phyloP scores from a whole-genome alignment of 2,797 vertebrate species.

The Galagoides demidoff region DNA sequence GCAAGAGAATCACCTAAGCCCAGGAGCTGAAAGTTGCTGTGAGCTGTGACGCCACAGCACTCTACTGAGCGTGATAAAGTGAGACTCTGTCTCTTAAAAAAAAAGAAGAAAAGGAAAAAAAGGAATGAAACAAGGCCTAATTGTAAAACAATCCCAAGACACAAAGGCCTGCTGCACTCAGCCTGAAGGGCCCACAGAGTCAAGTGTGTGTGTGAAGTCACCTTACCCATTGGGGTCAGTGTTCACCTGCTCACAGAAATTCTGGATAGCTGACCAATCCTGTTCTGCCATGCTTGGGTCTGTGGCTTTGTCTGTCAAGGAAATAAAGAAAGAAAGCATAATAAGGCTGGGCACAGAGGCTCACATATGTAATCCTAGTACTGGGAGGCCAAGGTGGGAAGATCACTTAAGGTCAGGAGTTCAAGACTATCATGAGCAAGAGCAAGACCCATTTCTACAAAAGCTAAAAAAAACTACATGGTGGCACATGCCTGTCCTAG shows the following conservation, averaged over 20 bases:
- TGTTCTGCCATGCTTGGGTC: conserved; percentile 89
- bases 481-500: too few species aligned
- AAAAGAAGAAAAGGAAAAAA: too few species aligned
- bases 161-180: background rate
- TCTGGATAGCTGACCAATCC: conserved; percentile 93
- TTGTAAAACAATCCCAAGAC: background rate
- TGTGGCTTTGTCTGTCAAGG: conserved; percentile 91
- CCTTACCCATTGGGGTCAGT: conserved; percentile 89
- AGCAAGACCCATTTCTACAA: background rate
- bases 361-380: background rate
- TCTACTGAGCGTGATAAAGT: background rate
- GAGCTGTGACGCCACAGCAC: background rate
- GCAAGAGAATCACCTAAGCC: too few species aligned
- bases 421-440: background rate
- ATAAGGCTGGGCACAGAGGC: background rate
- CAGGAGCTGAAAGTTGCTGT: too few species aligned
- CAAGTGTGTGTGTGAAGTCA: background rate
- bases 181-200: background rate
- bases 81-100: too few species aligned
- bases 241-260: conserved; percentile 92
- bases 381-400: background rate
- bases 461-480: background rate
- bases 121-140: background rate
- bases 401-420: background rate
- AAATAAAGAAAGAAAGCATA: rapidly evolving